Evolutionary conservation across 2,113 vertebrate genomes (phyloP).

Genomic region (Gymnorhina tibicen): DNA sequence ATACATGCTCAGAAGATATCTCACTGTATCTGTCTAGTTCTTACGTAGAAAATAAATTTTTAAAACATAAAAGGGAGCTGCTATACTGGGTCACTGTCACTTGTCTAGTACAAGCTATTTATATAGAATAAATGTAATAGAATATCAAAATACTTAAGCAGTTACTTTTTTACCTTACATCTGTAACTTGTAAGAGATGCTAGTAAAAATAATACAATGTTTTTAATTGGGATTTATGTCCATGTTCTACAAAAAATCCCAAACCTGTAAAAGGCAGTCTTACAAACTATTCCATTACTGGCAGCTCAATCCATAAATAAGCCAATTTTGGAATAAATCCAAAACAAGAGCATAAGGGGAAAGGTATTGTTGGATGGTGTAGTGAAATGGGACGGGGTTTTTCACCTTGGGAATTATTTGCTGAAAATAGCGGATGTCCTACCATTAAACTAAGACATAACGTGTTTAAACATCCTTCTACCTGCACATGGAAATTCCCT

Average conservation of each 20-base stretch:
- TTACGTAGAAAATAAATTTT: neutral
- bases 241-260: neutral
- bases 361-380: slow-evolving; percentile 70
- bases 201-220: neutral
- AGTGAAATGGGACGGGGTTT: slow-evolving; percentile 54
- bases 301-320: slow-evolving; percentile 68
- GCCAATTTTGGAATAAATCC: slow-evolving; percentile 68
- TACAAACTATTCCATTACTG: slow-evolving; percentile 46
- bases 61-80: neutral
- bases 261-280: slow-evolving; percentile 14
- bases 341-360: slow-evolving; percentile 61
- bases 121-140: neutral
- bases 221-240: slow-evolving; percentile 14
- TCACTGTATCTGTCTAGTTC: neutral
- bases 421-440: slow-evolving; percentile 75
- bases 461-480: slow-evolving; percentile 74
- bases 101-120: neutral
- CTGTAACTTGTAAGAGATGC: neutral
- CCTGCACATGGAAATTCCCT: slow-evolving; percentile 61
- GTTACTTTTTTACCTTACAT: neutral
- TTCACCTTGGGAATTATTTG: slow-evolving; percentile 74
- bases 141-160: neutral
- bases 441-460: slow-evolving; percentile 66
- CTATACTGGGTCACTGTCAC: neutral
- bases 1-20: neutral